Evolutionary conservation across 1,140 invertebrate species (phyloP), one percentile per base, ranked within the genome.

Genomic region (Meloidogyne exigua): DNA sequence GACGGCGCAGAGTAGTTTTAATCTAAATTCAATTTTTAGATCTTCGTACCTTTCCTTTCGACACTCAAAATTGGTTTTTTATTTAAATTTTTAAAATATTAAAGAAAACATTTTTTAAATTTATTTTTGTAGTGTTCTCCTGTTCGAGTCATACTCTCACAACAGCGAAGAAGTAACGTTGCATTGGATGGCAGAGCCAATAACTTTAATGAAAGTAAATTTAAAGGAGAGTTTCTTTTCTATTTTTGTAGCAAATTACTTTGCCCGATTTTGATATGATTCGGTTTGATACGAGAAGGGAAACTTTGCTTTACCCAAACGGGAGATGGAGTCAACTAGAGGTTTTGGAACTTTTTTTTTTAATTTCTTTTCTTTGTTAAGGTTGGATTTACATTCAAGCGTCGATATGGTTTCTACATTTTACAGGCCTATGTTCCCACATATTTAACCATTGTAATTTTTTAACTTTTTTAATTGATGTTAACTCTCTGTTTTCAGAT

Each of bases 381-480:
- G 72, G 82, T 75, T 15, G 66, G 71, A 13, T 87, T 86, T 73
- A 86, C 83, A 28, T 86, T 86, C 76, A 86, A 87, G 72, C 83
- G 85, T n/a, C 79, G 85, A 18, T 86, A 87, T 67, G 85, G 85
- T 13, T 86, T 87, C 62, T 86, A 86, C 69, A 87, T 86, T 62
- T 77, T 86, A 28, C 85, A 86, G 70, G 85, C 86, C 0, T 86
- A 87, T 69, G 82, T 86, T 13, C 85, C 85, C 13, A 86, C 84
- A 0, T 85, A 85, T 75, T 68, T 87, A 23, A 83, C 82, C 10
- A 82, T 87, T 49, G 57, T 63, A 26, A 15, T 70, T 44, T 23
- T 4, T 12, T n/a, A n/a, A 2, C 18, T 44, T 44, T 44, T 7
- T n/a, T n/a, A 49, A 1, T 49, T 49, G 3, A 13, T n/a, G 78